Base-by-base conservation (phyloP, 2,113 vertebrate species). In the Alces alces region DNA sequence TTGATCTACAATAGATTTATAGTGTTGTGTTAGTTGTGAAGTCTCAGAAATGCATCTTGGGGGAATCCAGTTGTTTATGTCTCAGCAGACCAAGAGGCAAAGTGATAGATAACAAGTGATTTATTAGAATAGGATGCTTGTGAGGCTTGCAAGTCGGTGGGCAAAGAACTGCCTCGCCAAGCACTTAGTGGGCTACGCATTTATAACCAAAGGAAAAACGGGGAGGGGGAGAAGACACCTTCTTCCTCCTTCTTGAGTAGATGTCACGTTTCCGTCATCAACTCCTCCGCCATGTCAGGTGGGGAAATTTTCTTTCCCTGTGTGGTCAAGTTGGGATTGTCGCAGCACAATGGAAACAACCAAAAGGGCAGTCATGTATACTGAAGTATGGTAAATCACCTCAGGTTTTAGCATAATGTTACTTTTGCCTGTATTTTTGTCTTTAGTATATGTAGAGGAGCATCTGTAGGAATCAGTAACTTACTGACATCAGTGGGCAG, bases 271-370 rank as follows among this genome's bases (percentile, higher is more conserved):
- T 33, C 78, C 30, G 4, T 80, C 78, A 80, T 33, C 78, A 80
- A 17, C 47, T 80, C 30, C 45, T 52, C 45, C 78, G 52, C 47
- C 78, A n/a, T 3, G 47, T 52, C 78, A 80, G 3, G 78, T 11
- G 0, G 61, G 30, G 61, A 33, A n/a, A 8, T n/a, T 66, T 66
- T 66, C 7, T 66, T 33, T 17, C 7, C 15, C 33, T 9, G n/a
- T 33, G 15, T 66, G 78, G 47, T 80, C 47, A 80, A 30, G 78
- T 30, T 80, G 28, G 45, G 78, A 80, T 11, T 33, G 78, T 52
- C 17, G 12, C 1, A 1, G 47, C 0, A 0, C 17, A 21, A n/a
- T 80, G 78, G 78, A 80, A 52, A 11, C 5, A 30, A 79, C 45
- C 47, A 11, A 21, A 80, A 52, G 28, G 78, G 78, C 9, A 52